These are phyloP conservation scores for Archocentrus centrarchus DNA, from an alignment of 2,113 vertebrate genomes.

Conservation along the genomic window DNA sequence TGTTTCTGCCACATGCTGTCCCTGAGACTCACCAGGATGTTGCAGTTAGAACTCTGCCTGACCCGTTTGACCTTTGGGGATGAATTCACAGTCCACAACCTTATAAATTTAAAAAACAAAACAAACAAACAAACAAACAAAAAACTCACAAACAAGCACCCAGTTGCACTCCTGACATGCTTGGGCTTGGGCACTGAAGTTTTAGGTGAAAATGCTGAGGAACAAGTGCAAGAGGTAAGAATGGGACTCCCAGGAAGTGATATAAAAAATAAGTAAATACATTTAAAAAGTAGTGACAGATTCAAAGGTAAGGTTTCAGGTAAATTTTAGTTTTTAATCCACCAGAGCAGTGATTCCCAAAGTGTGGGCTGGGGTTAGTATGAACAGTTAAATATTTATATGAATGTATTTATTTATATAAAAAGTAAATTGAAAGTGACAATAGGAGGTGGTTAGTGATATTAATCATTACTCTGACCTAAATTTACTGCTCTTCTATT, in stretches of 20 bases:
- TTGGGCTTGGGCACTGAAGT: background rate
- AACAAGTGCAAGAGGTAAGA: background rate
- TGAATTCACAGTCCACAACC: background rate
- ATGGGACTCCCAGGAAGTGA: background rate
- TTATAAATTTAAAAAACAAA: background rate
- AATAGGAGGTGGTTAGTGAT: no score
- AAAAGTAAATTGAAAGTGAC: no score
- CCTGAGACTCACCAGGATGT: background rate
- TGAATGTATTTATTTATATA: no score
- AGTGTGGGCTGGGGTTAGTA: no score
- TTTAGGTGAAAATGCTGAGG: background rate
- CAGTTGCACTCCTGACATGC: background rate
- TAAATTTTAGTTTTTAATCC: no score
- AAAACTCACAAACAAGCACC: background rate
- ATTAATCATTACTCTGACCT: no score
- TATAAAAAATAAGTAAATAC: background rate
- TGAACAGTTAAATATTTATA: no score
- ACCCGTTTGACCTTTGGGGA: background rate
- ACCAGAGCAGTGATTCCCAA: no score
- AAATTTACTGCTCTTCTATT: no score
- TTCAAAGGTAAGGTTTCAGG: no score
- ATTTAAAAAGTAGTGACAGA: no score
- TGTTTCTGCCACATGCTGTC: background rate
- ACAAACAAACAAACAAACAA: background rate
- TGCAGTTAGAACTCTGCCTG: background rate